Percentiles rank a stretch among this genome's conserved stretches.
Conservation (phyloP, 2,888 invertebrate genomes). For the Lypha dubia region DNA sequence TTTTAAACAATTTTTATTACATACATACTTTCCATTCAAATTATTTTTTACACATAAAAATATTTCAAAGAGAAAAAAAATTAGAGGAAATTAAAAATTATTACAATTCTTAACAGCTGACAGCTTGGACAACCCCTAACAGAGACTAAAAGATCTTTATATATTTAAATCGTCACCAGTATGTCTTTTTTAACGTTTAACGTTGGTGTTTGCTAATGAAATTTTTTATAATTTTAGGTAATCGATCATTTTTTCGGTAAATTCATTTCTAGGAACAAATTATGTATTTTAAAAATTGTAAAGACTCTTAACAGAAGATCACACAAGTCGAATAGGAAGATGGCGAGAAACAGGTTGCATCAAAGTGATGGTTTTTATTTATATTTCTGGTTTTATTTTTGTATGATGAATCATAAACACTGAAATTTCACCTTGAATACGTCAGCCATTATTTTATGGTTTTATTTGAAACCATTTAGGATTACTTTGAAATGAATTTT, state of each 20-base stretch:
- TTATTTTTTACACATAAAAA: too few species aligned
- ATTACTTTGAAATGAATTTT: conserved; percentile 8
- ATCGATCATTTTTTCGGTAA: conserved; percentile 61
- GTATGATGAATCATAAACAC: conserved; percentile 29
- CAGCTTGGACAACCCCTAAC: conserved; percentile 64
- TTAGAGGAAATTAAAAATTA: conserved; percentile 59
- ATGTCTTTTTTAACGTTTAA: background rate
- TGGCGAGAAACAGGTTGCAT: conserved; percentile 50
- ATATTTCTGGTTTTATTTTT: background rate
- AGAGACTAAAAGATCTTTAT: conserved; percentile 14
- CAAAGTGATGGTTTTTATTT: background rate
- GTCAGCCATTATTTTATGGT: background rate
- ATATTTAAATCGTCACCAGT: background rate
- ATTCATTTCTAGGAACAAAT: conserved; percentile 54
- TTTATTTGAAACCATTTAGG: background rate
- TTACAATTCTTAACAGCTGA: conserved; percentile 68
- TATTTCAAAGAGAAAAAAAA: conserved; percentile 4
- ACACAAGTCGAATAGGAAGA: conserved; percentile 55
- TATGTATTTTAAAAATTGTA: conserved; percentile 61
- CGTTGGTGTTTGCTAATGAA: conserved; percentile 54
- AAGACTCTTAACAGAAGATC: conserved; percentile 40
- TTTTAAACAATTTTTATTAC: conserved; percentile 62
- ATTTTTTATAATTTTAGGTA: conserved; percentile 56
- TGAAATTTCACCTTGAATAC: conserved; percentile 27
- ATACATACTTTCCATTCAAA: too few species aligned